These are phyloP conservation scores for Zenarchopterus dispar DNA, from an alignment of 2,797 vertebrate species.

Conservation along the genomic window DNA sequence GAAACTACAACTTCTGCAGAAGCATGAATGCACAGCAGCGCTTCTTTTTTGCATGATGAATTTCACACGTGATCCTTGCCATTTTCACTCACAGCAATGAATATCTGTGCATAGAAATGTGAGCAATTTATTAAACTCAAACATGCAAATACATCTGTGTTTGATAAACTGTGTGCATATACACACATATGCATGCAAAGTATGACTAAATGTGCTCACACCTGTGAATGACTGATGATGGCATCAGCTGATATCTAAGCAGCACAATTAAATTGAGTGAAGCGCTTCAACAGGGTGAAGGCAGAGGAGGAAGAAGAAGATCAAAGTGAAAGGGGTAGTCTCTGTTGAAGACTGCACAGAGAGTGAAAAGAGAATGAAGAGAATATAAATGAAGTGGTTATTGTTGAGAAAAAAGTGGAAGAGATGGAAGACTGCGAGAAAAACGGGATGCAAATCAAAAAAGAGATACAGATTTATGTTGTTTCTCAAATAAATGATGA, in stretches of 20 bases:
- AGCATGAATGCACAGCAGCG: slow-evolving; percentile 49
- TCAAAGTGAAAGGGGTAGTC: slow-evolving; percentile 55
- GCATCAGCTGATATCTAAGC: slow-evolving; percentile 52
- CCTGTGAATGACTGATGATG: slow-evolving; percentile 39
- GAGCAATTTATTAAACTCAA: slow-evolving; percentile 9
- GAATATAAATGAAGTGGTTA: slow-evolving; percentile 24
- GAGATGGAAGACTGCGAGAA: slow-evolving; percentile 9
- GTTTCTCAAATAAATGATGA: slow-evolving; percentile 15
- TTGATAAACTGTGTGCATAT: neutral
- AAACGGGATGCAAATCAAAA: slow-evolving; percentile 9
- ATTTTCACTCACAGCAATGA: slow-evolving; percentile 23
- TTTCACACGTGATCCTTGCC: slow-evolving; percentile 21
- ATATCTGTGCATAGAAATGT: slow-evolving; percentile 30
- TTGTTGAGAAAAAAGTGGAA: slow-evolving; percentile 11
- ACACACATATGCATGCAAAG: slow-evolving; percentile 13
- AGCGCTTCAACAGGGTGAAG: slow-evolving; percentile 38
- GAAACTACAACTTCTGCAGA: slow-evolving; percentile 64
- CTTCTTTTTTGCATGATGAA: slow-evolving; percentile 43
- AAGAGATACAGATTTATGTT: slow-evolving; percentile 17
- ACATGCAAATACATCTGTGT: slow-evolving; percentile 17
- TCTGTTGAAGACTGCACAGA: slow-evolving; percentile 4
- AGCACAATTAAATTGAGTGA: slow-evolving; percentile 67
- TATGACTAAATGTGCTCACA: slow-evolving; percentile 25
- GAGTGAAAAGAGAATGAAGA: slow-evolving; percentile 13
- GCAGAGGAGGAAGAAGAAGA: slow-evolving; percentile 49